phyloP scores from a whole-genome alignment of 2,113 vertebrate species.

The Calcarius ornatus region DNA sequence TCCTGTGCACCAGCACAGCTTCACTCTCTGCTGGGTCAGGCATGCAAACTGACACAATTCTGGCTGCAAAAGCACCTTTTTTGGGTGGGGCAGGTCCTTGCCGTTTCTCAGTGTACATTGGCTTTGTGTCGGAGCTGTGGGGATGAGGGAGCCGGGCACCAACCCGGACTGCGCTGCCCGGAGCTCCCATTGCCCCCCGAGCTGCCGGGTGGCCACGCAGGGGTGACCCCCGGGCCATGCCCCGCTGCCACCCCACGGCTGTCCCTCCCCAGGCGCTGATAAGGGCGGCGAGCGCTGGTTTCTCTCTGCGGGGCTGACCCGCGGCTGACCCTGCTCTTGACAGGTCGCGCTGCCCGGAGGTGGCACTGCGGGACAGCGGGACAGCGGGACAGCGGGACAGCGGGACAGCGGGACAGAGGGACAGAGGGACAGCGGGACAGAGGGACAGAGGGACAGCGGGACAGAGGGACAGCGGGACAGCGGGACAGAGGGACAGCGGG shows the following conservation, averaged over 20 bases:
- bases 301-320: constrained; percentile 48
- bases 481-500: no score
- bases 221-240: constrained; percentile 13
- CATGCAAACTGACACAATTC: neutral
- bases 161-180: neutral
- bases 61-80: neutral
- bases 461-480: no score
- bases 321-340: constrained; percentile 31
- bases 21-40: fast-evolving
- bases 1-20: neutral
- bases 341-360: neutral
- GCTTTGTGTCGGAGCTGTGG: neutral
- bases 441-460: no score
- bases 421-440: no score
- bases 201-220: neutral
- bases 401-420: no score
- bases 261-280: neutral
- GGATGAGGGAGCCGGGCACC: fast-evolving
- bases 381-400: no score
- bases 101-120: fast-evolving
- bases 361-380: neutral
- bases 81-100: neutral
- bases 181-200: neutral
- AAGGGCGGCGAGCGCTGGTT: constrained; percentile 16
- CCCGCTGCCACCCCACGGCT: neutral